Conservation (phyloP, 92 coral and sea anemone species). For the Pocillopora grandis region DNA sequence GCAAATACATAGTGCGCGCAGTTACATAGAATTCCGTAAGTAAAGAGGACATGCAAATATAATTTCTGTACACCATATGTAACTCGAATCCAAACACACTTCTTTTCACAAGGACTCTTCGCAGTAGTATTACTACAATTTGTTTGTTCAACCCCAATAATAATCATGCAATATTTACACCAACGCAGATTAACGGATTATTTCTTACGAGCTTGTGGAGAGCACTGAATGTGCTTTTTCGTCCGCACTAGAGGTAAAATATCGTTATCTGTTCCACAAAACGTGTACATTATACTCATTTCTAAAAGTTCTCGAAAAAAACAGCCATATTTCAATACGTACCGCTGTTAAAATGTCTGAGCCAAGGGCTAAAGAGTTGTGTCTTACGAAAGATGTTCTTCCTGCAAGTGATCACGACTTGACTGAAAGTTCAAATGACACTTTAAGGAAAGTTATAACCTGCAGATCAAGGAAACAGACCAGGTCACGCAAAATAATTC, state of each 20-base stretch:
- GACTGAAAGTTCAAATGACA: slow-evolving; percentile 17
- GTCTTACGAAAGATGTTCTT: slow-evolving; percentile 1
- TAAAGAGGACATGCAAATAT: not conserved
- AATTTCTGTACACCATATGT: not conserved
- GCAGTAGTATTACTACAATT: not conserved
- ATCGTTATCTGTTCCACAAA: not conserved
- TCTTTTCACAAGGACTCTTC: not conserved
- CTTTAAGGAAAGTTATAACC: slow-evolving; percentile 11
- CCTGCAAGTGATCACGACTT: slow-evolving; percentile 34
- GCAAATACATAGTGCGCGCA: slow-evolving; percentile 3
- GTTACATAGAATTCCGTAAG: not conserved
- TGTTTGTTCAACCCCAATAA: slow-evolving; percentile 27
- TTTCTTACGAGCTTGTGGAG: not conserved
- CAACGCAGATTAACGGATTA: slow-evolving; percentile 39
- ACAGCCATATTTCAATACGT: not conserved
- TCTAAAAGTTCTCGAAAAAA: not conserved
- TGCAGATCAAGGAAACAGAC: slow-evolving; percentile 13
- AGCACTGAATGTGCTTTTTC: not conserved
- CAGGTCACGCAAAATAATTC: slow-evolving; percentile 23
- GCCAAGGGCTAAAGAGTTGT: not conserved
- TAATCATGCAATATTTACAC: slow-evolving; percentile 23
- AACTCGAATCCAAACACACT: slow-evolving; percentile 16
- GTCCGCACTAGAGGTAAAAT: not conserved
- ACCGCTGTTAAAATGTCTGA: not conserved
- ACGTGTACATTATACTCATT: not conserved